Evolutionary conservation across 2,797 vertebrate genomes (phyloP).

Genomic region (Ceryle rudis): DNA sequence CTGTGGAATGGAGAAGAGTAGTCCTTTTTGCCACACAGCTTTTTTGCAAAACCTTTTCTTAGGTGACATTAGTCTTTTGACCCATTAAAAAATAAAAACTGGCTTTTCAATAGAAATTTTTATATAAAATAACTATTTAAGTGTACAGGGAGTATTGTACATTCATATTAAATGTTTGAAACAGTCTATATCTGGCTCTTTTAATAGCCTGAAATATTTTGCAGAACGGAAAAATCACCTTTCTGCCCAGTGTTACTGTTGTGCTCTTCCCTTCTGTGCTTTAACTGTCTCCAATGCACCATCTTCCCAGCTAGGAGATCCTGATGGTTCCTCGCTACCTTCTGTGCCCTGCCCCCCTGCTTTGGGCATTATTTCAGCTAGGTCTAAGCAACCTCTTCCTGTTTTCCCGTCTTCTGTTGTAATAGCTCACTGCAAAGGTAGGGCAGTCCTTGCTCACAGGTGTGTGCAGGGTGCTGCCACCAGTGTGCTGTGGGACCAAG

Average conservation of each 20-base stretch:
- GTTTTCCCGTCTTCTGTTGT: not conserved
- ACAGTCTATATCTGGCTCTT: not conserved
- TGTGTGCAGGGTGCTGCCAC: not conserved
- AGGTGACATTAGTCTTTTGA: not conserved
- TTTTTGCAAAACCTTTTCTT: not conserved
- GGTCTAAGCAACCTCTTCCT: not conserved
- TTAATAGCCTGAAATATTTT: not conserved
- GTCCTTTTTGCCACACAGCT: not conserved
- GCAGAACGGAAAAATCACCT: not conserved
- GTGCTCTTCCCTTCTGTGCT: not conserved
- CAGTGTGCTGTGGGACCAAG: not conserved
- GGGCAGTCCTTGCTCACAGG: not conserved
- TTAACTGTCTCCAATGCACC: not conserved
- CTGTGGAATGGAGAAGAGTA: not conserved
- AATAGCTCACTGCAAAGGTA: not conserved
- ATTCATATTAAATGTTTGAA: conserved; percentile 5
- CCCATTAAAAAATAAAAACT: not conserved
- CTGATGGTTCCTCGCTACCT: not conserved
- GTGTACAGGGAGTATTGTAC: not conserved
- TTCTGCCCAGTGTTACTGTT: not conserved
- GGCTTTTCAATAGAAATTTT: not conserved
- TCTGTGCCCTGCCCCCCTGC: not conserved
- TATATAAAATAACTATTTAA: not conserved
- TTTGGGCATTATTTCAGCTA: not conserved
- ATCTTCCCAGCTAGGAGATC: not conserved